Conservation (phyloP, 2,888 invertebrate species). For the Mythimna pallens region DNA sequence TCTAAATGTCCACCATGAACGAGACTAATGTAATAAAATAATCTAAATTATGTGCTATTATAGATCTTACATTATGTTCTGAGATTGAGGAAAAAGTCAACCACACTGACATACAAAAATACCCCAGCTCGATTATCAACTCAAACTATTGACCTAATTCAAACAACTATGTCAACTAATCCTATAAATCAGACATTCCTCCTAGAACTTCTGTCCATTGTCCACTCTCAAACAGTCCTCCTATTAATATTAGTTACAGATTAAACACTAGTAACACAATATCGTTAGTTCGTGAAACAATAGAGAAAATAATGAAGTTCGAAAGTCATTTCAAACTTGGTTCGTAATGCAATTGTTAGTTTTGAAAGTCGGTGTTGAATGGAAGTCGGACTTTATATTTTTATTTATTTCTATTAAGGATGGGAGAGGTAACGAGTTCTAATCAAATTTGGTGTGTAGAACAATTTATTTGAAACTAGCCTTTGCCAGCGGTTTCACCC, state of each 20-base stretch:
- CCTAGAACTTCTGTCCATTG: conserved; percentile 48
- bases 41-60: no score
- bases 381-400: conserved; percentile 49
- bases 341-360: conserved; percentile 61
- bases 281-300: conserved; percentile 54
- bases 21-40: no score
- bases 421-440: conserved; percentile 25
- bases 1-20: no score
- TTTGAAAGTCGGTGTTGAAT: conserved; percentile 46
- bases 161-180: not conserved
- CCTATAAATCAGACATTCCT: conserved; percentile 48
- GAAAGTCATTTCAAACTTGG: conserved; percentile 57
- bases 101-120: conserved; percentile 12
- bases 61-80: no score
- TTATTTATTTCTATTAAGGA: conserved; percentile 42
- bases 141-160: not conserved
- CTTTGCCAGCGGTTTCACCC: no score
- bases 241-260: conserved; percentile 48
- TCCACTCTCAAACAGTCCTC: conserved; percentile 21
- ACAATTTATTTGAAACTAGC: conserved; percentile 20
- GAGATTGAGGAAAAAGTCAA: no score
- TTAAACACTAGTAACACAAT: conserved; percentile 56
- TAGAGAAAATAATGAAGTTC: conserved; percentile 59
- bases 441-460: conserved; percentile 18
- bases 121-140: not conserved